phyloP scores from a whole-genome alignment of 2,888 invertebrate genomes.

The Apodemia duryi region DNA sequence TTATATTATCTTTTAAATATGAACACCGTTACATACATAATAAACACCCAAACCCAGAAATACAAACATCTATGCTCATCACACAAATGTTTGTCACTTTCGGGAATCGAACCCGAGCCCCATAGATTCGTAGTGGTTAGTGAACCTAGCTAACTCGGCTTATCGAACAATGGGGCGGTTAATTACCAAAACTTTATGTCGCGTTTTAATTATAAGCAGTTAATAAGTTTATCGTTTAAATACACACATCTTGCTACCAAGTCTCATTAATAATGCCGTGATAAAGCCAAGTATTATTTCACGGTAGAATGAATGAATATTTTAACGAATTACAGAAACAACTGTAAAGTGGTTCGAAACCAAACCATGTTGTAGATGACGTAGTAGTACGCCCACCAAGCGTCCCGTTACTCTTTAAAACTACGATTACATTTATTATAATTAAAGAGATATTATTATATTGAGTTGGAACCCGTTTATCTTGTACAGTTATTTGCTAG shows the following conservation, averaged over 20 bases:
- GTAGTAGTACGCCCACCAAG: constrained; percentile 7
- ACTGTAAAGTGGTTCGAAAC: constrained; percentile 7
- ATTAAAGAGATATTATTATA: not conserved
- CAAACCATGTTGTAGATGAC: constrained; percentile 4
- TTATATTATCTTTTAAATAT: too few relatives aligned
- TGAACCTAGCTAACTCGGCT: too few relatives aligned
- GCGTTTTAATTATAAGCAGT: not conserved
- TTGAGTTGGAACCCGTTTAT: not conserved
- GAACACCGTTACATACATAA: too few relatives aligned
- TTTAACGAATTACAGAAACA: constrained; percentile 5
- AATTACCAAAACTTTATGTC: not conserved
- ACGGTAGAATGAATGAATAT: constrained; percentile 13
- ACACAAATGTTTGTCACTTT: too few relatives aligned
- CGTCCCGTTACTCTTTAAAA: constrained; percentile 2
- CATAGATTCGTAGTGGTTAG: too few relatives aligned
- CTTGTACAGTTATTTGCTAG: not conserved
- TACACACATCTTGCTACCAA: not conserved
- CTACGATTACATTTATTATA: not conserved
- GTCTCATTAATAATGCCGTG: not conserved
- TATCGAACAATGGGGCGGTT: too few relatives aligned
- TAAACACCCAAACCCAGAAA: too few relatives aligned
- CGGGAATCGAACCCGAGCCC: too few relatives aligned
- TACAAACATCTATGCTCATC: too few relatives aligned
- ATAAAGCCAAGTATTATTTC: not conserved
- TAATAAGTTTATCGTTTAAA: not conserved